phyloP scores from a whole-genome alignment of 92 coral and sea anemone species.

The Zoanthus sociatus region DNA sequence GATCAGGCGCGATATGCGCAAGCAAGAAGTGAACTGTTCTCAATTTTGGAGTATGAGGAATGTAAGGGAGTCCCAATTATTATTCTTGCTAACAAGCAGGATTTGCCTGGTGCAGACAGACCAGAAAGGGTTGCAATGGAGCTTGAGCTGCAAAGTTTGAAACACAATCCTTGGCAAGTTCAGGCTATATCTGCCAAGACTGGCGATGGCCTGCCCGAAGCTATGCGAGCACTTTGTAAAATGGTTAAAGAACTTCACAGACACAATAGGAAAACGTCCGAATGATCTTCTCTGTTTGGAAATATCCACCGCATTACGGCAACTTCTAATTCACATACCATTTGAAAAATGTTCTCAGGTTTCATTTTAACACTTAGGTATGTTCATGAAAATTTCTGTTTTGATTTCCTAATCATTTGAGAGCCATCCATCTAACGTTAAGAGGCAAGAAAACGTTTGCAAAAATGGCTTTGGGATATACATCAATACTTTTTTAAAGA shows the following conservation, averaged over 20 bases:
- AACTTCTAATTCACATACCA: background rate
- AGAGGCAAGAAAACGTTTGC: background rate
- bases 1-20: slow-evolving; percentile 41
- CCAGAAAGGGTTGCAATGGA: slow-evolving; percentile 49
- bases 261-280: slow-evolving; percentile 15
- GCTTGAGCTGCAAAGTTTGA: slow-evolving; percentile 27
- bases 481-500: background rate
- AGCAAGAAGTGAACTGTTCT: slow-evolving; percentile 45
- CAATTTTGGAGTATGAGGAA: slow-evolving; percentile 32
- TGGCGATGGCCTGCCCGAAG: slow-evolving; percentile 39
- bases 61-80: slow-evolving; percentile 40
- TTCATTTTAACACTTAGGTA: slow-evolving; percentile 19
- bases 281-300: background rate
- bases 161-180: slow-evolving; percentile 48
- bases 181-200: slow-evolving; percentile 47
- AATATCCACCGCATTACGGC: background rate
- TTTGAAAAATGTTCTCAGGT: background rate
- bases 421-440: background rate
- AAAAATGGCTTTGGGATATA: background rate
- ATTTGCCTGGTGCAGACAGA: slow-evolving; percentile 41
- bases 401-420: background rate
- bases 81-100: slow-evolving; percentile 48
- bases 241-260: slow-evolving; percentile 45
- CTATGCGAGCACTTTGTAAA: slow-evolving; percentile 48
- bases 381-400: slow-evolving; percentile 2